phyloP scores from a whole-genome alignment of 2,797 vertebrate genomes.

The Tapera naevia region DNA sequence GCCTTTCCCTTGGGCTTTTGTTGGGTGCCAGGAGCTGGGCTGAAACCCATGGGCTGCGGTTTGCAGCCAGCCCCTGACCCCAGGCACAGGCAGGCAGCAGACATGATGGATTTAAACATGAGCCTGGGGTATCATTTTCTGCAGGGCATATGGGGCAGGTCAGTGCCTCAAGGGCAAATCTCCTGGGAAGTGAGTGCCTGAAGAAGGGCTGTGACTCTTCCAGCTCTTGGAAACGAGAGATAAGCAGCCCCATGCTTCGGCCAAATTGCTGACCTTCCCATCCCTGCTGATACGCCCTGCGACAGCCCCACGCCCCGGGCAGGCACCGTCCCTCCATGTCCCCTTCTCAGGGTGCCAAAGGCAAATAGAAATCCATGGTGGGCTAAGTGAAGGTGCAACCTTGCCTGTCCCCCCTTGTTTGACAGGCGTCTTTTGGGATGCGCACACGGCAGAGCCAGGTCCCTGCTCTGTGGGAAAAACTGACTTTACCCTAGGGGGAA shows the following conservation, averaged over 20 bases:
- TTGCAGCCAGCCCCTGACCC: not conserved
- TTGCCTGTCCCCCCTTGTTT: not conserved
- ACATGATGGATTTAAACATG: not conserved
- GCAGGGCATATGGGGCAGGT: not conserved
- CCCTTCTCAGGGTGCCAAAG: not conserved
- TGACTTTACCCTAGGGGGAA: not conserved
- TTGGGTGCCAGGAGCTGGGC: not conserved
- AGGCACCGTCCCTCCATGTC: not conserved
- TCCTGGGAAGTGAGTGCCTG: accelerated
- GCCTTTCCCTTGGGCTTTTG: not conserved
- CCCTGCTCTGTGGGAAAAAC: not conserved
- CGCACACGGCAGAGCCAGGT: not conserved
- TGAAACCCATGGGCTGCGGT: not conserved
- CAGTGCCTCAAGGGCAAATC: not conserved
- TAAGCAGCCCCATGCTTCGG: not conserved
- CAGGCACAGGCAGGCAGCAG: not conserved
- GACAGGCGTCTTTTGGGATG: not conserved
- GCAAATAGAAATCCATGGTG: not conserved
- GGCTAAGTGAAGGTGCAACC: not conserved
- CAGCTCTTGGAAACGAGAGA: not conserved
- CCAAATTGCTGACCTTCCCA: not conserved
- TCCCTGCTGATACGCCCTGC: not conserved
- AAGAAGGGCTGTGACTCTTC: not conserved
- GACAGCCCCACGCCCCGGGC: not conserved
- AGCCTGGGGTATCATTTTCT: not conserved